phyloP scores from a whole-genome alignment of 2,888 invertebrate species.

The Oxytorus armatus region DNA sequence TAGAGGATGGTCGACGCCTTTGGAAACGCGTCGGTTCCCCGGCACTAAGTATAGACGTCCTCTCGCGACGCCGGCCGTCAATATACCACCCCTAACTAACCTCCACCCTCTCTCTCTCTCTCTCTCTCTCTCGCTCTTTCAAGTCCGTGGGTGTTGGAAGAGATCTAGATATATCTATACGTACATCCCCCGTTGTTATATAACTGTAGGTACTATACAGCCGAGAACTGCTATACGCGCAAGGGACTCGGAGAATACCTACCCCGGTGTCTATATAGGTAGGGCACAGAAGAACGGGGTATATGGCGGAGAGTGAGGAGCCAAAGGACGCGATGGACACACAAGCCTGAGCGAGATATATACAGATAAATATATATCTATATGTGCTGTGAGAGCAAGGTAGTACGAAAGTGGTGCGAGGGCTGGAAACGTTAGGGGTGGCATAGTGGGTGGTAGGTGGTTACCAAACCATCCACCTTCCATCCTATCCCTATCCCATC shows the following conservation, averaged over 20 bases:
- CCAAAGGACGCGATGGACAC: constrained; percentile 69
- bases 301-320: constrained; percentile 52
- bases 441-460: constrained; percentile 71
- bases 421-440: constrained; percentile 61
- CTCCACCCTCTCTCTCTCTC: constrained; percentile 71
- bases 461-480: constrained; percentile 71
- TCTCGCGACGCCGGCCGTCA: constrained; percentile 84
- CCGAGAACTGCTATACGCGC: constrained; percentile 37
- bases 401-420: constrained; percentile 59
- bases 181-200: constrained; percentile 27
- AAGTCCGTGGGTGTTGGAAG: constrained; percentile 65
- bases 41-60: constrained; percentile 84
- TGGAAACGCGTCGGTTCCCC: constrained; percentile 82
- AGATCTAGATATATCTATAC: constrained; percentile 34
- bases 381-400: constrained; percentile 40
- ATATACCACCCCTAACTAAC: constrained; percentile 84
- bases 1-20: constrained; percentile 73
- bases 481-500: constrained; percentile 73
- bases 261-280: constrained; percentile 20
- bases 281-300: constrained; percentile 44
- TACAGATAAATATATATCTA: constrained; percentile 2
- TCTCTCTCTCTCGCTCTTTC: constrained; percentile 27
- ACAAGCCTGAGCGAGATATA: constrained; percentile 62
- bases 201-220: constrained; percentile 19
- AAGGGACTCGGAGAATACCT: constrained; percentile 59